These are phyloP conservation scores for Alcis repandata DNA, from an alignment of 2,888 invertebrate species.

Conservation along the genomic window DNA sequence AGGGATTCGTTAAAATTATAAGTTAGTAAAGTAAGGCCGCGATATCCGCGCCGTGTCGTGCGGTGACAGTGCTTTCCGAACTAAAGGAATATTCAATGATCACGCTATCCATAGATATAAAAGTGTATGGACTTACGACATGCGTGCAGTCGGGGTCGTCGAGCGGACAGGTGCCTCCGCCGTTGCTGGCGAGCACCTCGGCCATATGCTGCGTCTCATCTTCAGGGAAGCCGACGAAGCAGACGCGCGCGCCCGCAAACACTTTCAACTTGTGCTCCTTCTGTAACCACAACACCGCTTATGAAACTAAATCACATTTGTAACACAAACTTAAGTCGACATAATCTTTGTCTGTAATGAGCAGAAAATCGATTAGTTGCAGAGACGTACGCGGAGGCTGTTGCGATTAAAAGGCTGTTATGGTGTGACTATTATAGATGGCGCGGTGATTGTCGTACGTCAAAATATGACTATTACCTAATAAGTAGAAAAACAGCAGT, in stretches of 20 bases:
- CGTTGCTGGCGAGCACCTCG: slow-evolving; percentile 94
- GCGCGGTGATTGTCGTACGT: not conserved
- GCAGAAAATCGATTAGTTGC: slow-evolving; percentile 16
- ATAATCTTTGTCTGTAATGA: slow-evolving; percentile 11
- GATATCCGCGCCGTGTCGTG: slow-evolving; percentile 35
- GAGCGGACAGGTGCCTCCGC: slow-evolving; percentile 91
- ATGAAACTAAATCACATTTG: slow-evolving; percentile 5
- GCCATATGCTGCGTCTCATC: slow-evolving; percentile 97
- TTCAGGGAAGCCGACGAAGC: slow-evolving; percentile 95
- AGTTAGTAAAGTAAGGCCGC: slow-evolving; percentile 7
- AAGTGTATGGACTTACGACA: slow-evolving; percentile 89
- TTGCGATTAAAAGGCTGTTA: too few species aligned
- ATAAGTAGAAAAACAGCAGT: not conserved
- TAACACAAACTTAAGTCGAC: not conserved
- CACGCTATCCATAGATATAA: slow-evolving; percentile 2
- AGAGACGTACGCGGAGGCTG: slow-evolving; percentile 8
- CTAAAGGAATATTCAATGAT: not conserved
- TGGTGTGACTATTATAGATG: not conserved
- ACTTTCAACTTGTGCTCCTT: slow-evolving; percentile 92
- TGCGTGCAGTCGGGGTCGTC: slow-evolving; percentile 96
- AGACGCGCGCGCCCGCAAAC: slow-evolving; percentile 94
- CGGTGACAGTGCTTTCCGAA: slow-evolving; percentile 29
- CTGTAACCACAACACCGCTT: slow-evolving; percentile 66
- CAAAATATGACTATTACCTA: not conserved
- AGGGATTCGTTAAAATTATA: slow-evolving; percentile 8